Evolutionary conservation across 2,888 invertebrate species (phyloP), one percentile per base, ranked within the genome.

Genomic region (Melanargia galathea): DNA sequence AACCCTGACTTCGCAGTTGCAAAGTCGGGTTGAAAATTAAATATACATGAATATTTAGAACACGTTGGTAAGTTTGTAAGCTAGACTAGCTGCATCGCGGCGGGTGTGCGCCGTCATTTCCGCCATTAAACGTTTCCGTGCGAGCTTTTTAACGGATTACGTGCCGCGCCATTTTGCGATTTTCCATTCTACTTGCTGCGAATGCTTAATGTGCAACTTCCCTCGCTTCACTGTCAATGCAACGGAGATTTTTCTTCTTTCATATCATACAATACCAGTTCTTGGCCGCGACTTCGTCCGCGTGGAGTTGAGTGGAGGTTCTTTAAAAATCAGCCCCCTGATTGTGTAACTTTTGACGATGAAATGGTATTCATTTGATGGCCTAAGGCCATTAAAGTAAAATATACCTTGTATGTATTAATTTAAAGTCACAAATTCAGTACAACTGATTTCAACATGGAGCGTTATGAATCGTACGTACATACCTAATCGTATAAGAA

Each of bases 81-180:
- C 30, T 18, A 18, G 43, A 8, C 18, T 18, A 8, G 43, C 43
- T 43, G 43, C 43, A 46, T 10, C 35, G 51, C 4, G 20, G 33
- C 8, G 52, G 20, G 33, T 11, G 55, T 26, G 26, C 43, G 40
- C 40, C 55, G 49, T 51, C 55, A 38, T 48, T 16, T 45, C 55
- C 49, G 56, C 66, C 62, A 69, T 71, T 66, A 69, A 63, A 66
- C 69, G 66, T 64, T 69, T 69, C 65, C 63, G 64, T 51, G 59
- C 59, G 67, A 71, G 67, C 70, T 71, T 72, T 69, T 72, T 71
- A 71, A 67, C 69, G 70, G 67, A 72, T 71, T 71, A 70, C 67
- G 63, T 68, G 62, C 65, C 65, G 56, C 58, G 62, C 64, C 68
- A 57, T 63, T 77, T 76, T 73, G 75, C 73, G 71, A 75, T 60